Conservation (phyloP, 2,797 vertebrate genomes). For the Bufotes viridis region DNA sequence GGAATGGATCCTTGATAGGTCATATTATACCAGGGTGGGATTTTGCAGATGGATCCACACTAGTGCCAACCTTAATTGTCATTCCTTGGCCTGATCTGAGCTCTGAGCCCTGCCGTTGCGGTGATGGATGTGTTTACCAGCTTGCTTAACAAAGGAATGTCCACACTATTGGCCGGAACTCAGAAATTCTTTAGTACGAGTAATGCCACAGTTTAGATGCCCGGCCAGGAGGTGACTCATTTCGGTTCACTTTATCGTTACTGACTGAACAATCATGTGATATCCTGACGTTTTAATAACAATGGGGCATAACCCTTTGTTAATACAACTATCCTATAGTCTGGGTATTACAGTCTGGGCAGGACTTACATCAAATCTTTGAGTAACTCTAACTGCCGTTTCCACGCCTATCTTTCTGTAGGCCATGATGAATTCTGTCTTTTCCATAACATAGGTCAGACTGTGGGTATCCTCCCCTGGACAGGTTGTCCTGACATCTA, state of each 20-base stretch:
- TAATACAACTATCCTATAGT: not conserved
- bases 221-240: slow-evolving; percentile 11
- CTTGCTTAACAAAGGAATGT: slow-evolving; percentile 25
- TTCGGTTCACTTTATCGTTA: slow-evolving; percentile 9
- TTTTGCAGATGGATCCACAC: not conserved
- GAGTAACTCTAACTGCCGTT: not conserved
- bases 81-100: not conserved
- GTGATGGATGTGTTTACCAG: slow-evolving; percentile 36
- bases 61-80: not conserved
- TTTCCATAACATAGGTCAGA: not conserved
- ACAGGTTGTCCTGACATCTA: not conserved
- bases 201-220: slow-evolving; percentile 6
- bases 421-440: not conserved
- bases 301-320: not conserved
- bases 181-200: slow-evolving; percentile 19
- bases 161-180: slow-evolving; percentile 13
- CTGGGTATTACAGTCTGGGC: not conserved
- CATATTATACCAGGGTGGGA: not conserved
- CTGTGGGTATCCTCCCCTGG: not conserved
- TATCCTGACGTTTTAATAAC: not conserved
- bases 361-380: not conserved
- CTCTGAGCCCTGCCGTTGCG: not conserved
- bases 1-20: not conserved
- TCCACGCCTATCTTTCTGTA: not conserved
- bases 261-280: slow-evolving; percentile 12